These are phyloP conservation scores for Enteromius trimaculatus DNA, from an alignment of 2,797 vertebrate genomes.

Conservation along the genomic window DNA sequence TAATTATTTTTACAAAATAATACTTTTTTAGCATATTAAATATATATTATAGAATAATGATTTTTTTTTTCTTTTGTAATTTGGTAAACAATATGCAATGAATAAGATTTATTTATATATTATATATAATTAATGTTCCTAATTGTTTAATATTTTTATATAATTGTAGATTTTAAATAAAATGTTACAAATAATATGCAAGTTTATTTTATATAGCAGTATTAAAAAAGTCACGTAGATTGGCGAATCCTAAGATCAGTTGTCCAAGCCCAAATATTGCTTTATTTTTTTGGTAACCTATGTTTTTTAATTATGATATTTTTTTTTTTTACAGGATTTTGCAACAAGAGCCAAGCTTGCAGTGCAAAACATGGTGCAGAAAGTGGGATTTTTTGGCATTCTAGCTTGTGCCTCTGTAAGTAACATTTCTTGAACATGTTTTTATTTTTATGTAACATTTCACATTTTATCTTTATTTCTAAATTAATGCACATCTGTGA, in stretches of 20 bases:
- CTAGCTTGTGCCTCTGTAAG: constrained; percentile 91
- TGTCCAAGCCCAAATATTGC: background rate
- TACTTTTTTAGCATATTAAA: too few relatives aligned
- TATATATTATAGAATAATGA: too few relatives aligned
- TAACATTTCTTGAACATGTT: constrained; percentile 19
- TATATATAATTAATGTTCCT: background rate
- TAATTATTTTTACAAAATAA: background rate
- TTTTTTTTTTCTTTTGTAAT: too few relatives aligned
- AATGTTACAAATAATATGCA: background rate
- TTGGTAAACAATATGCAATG: background rate
- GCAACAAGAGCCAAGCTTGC: constrained; percentile 92
- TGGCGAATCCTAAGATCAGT: background rate
- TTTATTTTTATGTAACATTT: too few relatives aligned
- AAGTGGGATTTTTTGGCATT: constrained; percentile 97
- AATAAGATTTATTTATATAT: background rate
- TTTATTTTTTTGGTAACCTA: background rate
- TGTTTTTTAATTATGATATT: background rate
- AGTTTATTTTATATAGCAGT: background rate
- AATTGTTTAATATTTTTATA: background rate
- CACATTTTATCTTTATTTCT: background rate
- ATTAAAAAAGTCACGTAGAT: background rate
- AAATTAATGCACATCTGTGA: background rate
- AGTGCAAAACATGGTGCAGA: constrained; percentile 96
- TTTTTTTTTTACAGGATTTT: constrained; percentile 83
- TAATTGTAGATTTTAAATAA: background rate